These are phyloP conservation scores for Gallirallus australis DNA, from an alignment of 2,797 vertebrate genomes.

Conservation along the genomic window DNA sequence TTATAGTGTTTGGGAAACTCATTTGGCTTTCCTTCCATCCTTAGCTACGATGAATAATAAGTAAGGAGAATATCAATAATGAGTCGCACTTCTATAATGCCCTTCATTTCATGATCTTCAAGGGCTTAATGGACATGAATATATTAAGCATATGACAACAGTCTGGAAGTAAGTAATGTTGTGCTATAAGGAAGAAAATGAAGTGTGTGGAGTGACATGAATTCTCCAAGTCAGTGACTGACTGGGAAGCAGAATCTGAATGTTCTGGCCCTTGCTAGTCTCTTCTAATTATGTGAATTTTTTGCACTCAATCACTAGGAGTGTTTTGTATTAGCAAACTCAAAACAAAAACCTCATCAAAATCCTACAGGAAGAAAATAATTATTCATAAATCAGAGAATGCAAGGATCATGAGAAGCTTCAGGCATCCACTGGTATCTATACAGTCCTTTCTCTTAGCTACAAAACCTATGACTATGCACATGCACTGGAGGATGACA, in stretches of 20 bases:
- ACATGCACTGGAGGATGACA: not conserved
- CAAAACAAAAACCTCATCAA: not conserved
- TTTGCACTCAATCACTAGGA: not conserved
- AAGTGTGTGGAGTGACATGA: not conserved
- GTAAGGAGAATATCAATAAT: not conserved
- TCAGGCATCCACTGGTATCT: not conserved
- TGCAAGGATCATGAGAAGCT: not conserved
- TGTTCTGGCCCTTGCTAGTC: not conserved
- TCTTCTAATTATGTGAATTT: not conserved
- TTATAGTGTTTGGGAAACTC: not conserved
- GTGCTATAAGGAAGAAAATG: not conserved
- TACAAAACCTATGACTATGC: not conserved
- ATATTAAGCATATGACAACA: not conserved
- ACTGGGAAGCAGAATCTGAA: not conserved
- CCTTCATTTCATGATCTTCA: not conserved
- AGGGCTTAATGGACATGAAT: not conserved
- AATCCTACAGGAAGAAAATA: not conserved
- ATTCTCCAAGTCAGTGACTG: not conserved
- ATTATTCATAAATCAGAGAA: not conserved
- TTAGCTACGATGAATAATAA: not conserved
- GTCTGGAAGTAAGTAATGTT: not conserved
- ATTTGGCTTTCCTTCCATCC: not conserved
- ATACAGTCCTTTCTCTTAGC: not conserved
- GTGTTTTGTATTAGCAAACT: not conserved
- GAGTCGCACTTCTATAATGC: fast-evolving